Percentiles rank a stretch among this genome's conserved stretches.
Evolutionary conservation across 1,140 invertebrate species (phyloP).

Genomic region (Drosophila yakuba): DNA sequence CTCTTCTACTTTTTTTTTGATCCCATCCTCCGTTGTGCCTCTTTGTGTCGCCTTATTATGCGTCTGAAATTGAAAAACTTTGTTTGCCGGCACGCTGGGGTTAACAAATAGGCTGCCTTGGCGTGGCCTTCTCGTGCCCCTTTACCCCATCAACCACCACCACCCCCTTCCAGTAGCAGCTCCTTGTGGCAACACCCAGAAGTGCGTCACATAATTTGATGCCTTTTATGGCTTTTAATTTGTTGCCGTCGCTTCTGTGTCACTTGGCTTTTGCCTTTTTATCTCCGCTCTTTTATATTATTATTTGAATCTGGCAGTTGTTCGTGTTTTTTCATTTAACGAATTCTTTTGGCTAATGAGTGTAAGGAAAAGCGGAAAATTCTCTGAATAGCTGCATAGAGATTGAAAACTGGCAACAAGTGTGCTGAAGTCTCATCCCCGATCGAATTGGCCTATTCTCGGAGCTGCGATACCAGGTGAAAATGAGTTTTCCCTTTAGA

Average conservation of each 20-base stretch:
- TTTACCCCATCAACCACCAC: not conserved
- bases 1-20: not conserved
- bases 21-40: constrained; percentile 9
- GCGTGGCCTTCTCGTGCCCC: constrained; percentile 18
- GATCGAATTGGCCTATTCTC: constrained; percentile 38
- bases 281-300: constrained; percentile 28
- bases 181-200: constrained; percentile 55
- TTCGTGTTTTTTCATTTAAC: constrained; percentile 43
- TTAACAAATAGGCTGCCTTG: constrained; percentile 75
- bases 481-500: not conserved
- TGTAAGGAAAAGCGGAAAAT: constrained; percentile 9
- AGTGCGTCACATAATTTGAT: constrained; percentile 79
- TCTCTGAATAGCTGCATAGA: constrained; percentile 10
- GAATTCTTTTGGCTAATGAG: constrained; percentile 65
- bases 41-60: constrained; percentile 76
- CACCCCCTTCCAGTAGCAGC: not conserved
- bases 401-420: constrained; percentile 46
- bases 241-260: constrained; percentile 60
- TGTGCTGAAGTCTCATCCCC: constrained; percentile 30
- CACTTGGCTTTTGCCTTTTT: constrained; percentile 39
- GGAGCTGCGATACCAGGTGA: constrained; percentile 1
- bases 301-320: constrained; percentile 47
- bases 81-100: constrained; percentile 77
- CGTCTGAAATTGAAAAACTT: constrained; percentile 83
- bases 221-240: constrained; percentile 81